phyloP scores from a whole-genome alignment of 1,140 invertebrate genomes.

The Brachionus manjavacas region DNA sequence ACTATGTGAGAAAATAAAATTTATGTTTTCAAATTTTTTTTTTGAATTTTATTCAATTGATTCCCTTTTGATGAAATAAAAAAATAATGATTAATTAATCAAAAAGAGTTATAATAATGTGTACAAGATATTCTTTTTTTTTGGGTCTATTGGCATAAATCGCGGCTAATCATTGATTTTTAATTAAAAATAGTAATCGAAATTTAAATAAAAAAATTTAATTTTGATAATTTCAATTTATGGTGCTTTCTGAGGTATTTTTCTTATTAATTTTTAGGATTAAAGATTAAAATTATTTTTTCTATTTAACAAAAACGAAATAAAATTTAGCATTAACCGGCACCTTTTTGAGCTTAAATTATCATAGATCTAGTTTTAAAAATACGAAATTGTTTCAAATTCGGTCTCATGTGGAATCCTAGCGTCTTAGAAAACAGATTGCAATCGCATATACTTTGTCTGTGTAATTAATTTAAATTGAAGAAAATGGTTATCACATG shows the following conservation, averaged over 20 bases:
- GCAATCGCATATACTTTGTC: not conserved
- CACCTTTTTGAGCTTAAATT: not conserved
- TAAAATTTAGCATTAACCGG: not conserved
- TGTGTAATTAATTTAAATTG: not conserved
- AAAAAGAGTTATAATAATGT: no score
- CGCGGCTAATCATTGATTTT: no score
- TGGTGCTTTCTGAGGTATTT: not conserved
- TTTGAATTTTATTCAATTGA: no score
- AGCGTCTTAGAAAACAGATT: not conserved
- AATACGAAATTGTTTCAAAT: not conserved
- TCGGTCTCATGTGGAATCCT: not conserved
- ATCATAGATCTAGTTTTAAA: not conserved
- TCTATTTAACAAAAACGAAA: not conserved
- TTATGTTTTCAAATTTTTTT: no score
- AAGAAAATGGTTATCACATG: not conserved
- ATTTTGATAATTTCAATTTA: not conserved
- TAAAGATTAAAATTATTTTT: no score
- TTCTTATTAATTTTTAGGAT: no score
- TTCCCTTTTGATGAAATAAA: no score
- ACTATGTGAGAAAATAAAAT: no score
- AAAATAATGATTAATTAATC: no score
- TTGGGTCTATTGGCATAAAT: no score
- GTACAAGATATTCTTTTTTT: not conserved
- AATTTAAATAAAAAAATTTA: no score
- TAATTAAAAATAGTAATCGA: no score